phyloP scores from a whole-genome alignment of 2,113 vertebrate species.

The Athene cunicularia region DNA sequence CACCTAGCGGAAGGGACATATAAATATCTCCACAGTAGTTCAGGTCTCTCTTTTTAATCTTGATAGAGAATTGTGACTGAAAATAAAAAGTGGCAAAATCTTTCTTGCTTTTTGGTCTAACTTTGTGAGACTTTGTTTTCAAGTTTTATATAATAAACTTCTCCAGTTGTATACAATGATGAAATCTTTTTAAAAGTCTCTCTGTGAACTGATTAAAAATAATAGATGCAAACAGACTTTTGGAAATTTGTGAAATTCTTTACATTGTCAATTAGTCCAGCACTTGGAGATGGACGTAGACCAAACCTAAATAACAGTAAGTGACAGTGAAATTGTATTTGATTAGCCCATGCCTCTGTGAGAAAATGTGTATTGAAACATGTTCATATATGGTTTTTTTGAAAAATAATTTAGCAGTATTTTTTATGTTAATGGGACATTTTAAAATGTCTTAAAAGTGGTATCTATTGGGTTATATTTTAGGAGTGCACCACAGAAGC shows the following conservation, averaged over 20 bases:
- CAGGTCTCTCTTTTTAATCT: not conserved
- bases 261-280: not conserved
- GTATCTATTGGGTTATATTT: not conserved
- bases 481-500: not conserved
- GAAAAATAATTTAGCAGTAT: not conserved
- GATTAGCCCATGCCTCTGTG: not conserved
- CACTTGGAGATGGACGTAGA: not conserved
- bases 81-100: not conserved
- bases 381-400: not conserved
- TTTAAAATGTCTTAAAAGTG: not conserved
- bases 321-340: not conserved
- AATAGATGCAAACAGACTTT: not conserved
- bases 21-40: not conserved
- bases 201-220: not conserved
- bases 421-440: not conserved
- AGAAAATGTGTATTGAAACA: not conserved
- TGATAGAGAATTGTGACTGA: not conserved
- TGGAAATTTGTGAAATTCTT: not conserved
- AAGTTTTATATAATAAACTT: not conserved
- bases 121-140: not conserved
- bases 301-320: not conserved
- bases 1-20: not conserved
- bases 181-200: not conserved
- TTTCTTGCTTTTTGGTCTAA: not conserved
- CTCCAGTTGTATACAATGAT: not conserved